Conservation (phyloP, 2,888 invertebrate genomes). For the Ecdyonurus torrentis region DNA sequence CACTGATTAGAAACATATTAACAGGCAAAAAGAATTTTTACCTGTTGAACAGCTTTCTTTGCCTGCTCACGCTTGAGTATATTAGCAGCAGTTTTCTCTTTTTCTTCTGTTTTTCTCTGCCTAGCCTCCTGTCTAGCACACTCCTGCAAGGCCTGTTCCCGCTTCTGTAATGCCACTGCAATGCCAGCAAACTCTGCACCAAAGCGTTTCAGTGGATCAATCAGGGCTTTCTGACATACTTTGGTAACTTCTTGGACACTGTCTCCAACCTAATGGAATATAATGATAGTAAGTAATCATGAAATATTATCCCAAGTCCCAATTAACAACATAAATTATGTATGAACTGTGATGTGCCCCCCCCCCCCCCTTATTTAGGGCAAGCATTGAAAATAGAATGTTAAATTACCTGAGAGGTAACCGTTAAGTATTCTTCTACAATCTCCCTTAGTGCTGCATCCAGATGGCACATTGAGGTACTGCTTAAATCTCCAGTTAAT, state of each 20-base stretch:
- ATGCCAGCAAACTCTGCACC: constrained; percentile 23
- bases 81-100: constrained; percentile 20
- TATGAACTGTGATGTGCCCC: no score
- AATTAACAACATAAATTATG: no score
- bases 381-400: no score
- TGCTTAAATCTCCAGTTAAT: constrained; percentile 26
- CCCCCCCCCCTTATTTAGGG: no score
- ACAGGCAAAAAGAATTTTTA: no score
- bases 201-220: constrained; percentile 28
- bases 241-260: constrained; percentile 21
- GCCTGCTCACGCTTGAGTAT: constrained; percentile 8
- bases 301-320: no score
- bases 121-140: constrained; percentile 21
- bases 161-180: constrained; percentile 21
- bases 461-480: constrained; percentile 25
- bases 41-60: background rate
- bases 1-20: no score
- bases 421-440: constrained; percentile 29
- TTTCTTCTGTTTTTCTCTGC: constrained; percentile 26
- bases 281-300: background rate
- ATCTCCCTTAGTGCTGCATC: constrained; percentile 25
- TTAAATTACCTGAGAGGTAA: constrained; percentile 23
- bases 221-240: constrained; percentile 24
- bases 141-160: constrained; percentile 24
- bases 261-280: constrained; percentile 20